A percentile compares a stretch with the other conserved stretches of the same genome.
phyloP scores from a whole-genome alignment of 2,888 invertebrate species.

The Agrilus biguttatus region DNA sequence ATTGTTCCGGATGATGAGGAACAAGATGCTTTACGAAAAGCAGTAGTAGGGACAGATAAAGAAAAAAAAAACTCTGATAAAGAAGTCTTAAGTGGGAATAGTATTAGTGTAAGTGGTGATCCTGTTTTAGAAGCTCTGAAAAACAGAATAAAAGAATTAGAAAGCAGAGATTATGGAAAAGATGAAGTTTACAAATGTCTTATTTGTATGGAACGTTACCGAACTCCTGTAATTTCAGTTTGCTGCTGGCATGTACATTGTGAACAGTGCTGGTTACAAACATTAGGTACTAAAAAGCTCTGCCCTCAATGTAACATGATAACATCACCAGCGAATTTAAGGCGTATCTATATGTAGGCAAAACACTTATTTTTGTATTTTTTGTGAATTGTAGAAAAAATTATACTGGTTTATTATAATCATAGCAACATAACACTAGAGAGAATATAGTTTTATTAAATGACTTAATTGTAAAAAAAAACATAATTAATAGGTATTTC shows the following conservation, averaged over 20 bases:
- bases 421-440: no score
- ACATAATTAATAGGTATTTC: no score
- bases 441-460: no score
- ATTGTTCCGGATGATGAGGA: constrained; percentile 41
- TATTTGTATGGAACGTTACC: constrained; percentile 77
- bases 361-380: no score
- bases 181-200: constrained; percentile 66
- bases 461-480: no score
- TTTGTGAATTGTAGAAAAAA: no score
- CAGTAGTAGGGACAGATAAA: constrained; percentile 26
- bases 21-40: constrained; percentile 38
- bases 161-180: constrained; percentile 40
- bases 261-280: constrained; percentile 66
- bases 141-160: constrained; percentile 60
- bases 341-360: constrained; percentile 72
- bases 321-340: constrained; percentile 71
- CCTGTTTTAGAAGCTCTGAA: constrained; percentile 60
- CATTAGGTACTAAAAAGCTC: constrained; percentile 72
- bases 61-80: constrained; percentile 7
- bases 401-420: no score
- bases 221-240: constrained; percentile 79
- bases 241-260: constrained; percentile 97
- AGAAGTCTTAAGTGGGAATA: constrained; percentile 4
- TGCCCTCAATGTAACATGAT: constrained; percentile 92
- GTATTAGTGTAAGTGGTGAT: constrained; percentile 18